Conservation (phyloP, 2,797 vertebrate genomes). For the Trachops cirrhosus region DNA sequence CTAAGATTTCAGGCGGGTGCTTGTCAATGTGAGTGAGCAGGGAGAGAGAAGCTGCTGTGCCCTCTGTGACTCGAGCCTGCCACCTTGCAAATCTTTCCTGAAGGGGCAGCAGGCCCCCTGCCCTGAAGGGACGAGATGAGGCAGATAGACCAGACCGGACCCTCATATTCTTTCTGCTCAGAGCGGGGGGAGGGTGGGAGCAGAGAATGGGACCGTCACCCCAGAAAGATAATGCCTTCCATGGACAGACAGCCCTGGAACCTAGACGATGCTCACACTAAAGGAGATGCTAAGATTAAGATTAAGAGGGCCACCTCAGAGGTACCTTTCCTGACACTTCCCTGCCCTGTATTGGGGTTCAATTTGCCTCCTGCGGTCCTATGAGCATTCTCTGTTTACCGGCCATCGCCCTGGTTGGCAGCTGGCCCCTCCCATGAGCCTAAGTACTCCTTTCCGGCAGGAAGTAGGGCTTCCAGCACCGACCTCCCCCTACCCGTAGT, state of each 20-base stretch:
- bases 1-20: background rate
- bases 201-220: background rate
- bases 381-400: accelerated
- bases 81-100: background rate
- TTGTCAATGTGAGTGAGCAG: background rate
- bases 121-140: accelerated
- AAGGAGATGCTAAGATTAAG: background rate
- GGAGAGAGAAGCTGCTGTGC: background rate
- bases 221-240: background rate
- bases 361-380: background rate
- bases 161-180: background rate
- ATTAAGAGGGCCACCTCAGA: background rate
- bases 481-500: no score
- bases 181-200: no score
- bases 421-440: no score
- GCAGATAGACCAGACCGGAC: accelerated
- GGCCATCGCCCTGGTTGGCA: background rate
- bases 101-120: background rate
- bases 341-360: no score
- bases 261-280: accelerated
- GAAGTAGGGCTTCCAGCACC: background rate
- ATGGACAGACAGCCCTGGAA: background rate
- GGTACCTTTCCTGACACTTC: background rate
- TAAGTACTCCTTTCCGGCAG: background rate
- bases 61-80: background rate